A percentile compares a stretch with the other conserved stretches of the same genome.
Conservation (phyloP, 2,797 vertebrate species). For the Falco naumanni region DNA sequence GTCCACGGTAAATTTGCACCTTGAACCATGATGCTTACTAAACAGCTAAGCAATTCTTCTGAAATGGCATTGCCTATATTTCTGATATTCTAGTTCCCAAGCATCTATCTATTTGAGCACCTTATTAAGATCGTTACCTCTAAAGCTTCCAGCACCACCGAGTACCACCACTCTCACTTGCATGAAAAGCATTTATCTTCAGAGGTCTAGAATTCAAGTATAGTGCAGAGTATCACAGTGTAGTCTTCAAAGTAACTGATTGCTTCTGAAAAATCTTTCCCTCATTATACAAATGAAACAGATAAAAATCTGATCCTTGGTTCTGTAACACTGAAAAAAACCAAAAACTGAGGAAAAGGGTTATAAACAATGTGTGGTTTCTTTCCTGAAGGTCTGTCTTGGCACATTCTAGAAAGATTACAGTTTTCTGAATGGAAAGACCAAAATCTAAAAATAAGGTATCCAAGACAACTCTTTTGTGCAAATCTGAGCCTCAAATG, state of each 20-base stretch:
- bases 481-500: neutral
- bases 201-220: neutral
- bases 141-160: neutral
- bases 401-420: neutral
- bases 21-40: neutral
- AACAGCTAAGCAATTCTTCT: neutral
- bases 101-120: neutral
- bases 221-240: neutral
- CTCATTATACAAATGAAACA: rapidly evolving
- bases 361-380: neutral
- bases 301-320: neutral
- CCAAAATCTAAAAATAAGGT: neutral
- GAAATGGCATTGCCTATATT: neutral
- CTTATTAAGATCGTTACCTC: neutral
- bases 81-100: neutral
- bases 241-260: neutral
- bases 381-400: neutral
- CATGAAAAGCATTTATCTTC: neutral
- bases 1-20: neutral
- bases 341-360: neutral
- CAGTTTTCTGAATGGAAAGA: neutral
- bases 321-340: rapidly evolving
- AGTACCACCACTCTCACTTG: neutral
- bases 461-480: neutral
- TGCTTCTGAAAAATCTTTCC: neutral